Base-by-base conservation (phyloP, 2,113 vertebrate genomes). In the Micronycteris hirsuta region DNA sequence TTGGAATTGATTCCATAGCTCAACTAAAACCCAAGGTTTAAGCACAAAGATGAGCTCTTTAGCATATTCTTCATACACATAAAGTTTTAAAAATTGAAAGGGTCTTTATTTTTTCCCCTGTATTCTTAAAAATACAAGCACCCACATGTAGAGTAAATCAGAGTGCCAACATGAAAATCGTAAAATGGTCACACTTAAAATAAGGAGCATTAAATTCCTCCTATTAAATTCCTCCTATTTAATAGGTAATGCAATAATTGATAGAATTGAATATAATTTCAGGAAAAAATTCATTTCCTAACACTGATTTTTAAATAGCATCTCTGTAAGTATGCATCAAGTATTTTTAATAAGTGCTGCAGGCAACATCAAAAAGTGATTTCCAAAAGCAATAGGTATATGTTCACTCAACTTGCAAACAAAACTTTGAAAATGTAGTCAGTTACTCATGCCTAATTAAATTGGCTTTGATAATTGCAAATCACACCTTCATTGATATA, bases 1-100 rank as follows among this genome's bases (percentile, higher is more conserved):
- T 96, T 96, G 61, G 93, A 96, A 96, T 26, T 38, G 63, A 96
- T 14, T 94, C 91, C 82, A 47, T 54, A 83, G 67, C 54, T 97
- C 89, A 95, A 85, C 65, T 70, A 95, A 92, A 97, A 92, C 45
- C 68, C 54, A 3, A 84, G 19, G 15, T 93, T 92, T 86, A 94
- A 73, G 43, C 45, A 86, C 71, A 78, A 96, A 87, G 43, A 54
- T 77, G 47, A 97, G 36, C 24, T 95, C 80, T 95, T 94, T 71
- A 41, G 24, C 70, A 84, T 68, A 85, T 5, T 58, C 65, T 28
- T 24, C 47, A 89, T 38, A 88, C 11, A 80, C 19, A 68, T 2
- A 58, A 11, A 45, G 26, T 93, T 89, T 87, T 49, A 74, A 97
- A 97, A 95, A 81, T 4, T 54, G 22, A 87, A 97, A 96, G 13